These are phyloP conservation scores for Gortyna flavago DNA, from an alignment of 2,888 invertebrate genomes.

Conservation along the genomic window DNA sequence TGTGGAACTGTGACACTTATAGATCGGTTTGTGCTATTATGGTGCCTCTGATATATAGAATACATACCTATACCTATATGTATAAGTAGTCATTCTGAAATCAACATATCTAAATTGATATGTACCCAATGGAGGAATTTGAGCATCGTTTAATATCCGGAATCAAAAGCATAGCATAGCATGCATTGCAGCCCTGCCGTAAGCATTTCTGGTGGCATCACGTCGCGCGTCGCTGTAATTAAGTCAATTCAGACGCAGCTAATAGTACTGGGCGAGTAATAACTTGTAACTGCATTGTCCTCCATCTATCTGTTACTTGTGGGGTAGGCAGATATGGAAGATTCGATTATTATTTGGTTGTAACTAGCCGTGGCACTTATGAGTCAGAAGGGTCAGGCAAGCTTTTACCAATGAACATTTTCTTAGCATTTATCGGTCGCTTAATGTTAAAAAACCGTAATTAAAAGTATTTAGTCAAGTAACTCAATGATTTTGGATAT, in stretches of 20 bases:
- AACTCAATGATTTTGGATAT: not conserved
- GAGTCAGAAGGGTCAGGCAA: not conserved
- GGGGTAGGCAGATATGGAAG: slow-evolving; percentile 1
- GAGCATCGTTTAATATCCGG: not conserved
- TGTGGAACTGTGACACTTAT: no score
- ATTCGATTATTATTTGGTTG: no score
- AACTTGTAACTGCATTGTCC: slow-evolving; percentile 53
- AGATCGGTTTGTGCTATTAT: no score
- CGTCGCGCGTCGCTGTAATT: slow-evolving; percentile 55
- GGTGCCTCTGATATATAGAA: no score
- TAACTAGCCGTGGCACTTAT: no score
- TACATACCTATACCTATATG: no score
- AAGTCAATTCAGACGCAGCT: slow-evolving; percentile 57
- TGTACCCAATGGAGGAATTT: not conserved
- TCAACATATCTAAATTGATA: no score
- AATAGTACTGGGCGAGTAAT: slow-evolving; percentile 56
- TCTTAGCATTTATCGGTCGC: not conserved
- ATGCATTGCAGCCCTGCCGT: not conserved
- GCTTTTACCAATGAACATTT: not conserved
- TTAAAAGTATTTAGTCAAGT: not conserved
- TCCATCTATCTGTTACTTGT: slow-evolving; percentile 16
- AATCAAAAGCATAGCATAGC: slow-evolving; percentile 30
- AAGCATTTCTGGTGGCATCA: slow-evolving; percentile 41
- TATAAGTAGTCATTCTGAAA: no score
- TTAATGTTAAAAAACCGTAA: not conserved